phyloP scores from a whole-genome alignment of 2,888 invertebrate species.

The Gari tellinella region DNA sequence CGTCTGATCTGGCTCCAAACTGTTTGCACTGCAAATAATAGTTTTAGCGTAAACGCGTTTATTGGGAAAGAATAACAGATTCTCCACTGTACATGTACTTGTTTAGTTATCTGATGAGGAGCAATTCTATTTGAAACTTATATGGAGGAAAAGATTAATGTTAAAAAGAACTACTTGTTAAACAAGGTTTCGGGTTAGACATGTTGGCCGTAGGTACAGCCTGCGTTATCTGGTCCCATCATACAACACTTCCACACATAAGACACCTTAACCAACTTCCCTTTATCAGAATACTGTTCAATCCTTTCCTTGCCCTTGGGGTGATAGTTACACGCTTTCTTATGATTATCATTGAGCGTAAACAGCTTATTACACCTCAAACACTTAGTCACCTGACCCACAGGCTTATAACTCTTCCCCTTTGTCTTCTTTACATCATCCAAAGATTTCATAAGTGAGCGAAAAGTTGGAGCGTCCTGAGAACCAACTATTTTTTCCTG shows the following conservation, averaged over 20 bases:
- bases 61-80: no score
- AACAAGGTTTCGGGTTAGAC: no score
- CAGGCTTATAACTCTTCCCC: conserved; percentile 54
- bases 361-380: conserved; percentile 81
- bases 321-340: conserved; percentile 80
- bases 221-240: conserved; percentile 72
- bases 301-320: conserved; percentile 77
- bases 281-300: conserved; percentile 77
- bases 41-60: no score
- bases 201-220: conserved; percentile 80
- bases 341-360: conserved; percentile 79
- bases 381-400: conserved; percentile 78
- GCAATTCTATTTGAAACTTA: no score
- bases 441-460: conserved; percentile 63
- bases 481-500: conserved; percentile 26
- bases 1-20: no score
- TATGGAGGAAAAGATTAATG: no score
- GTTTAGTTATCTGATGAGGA: no score
- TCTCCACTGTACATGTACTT: no score
- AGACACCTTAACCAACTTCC: conserved; percentile 73
- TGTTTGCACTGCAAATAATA: no score
- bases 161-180: no score
- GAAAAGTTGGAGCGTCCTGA: conserved; percentile 58
- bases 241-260: conserved; percentile 81
- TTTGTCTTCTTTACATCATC: conserved; percentile 65